Evolutionary conservation across 2,113 vertebrate genomes (phyloP).

Genomic region (Camelus dromedarius): DNA sequence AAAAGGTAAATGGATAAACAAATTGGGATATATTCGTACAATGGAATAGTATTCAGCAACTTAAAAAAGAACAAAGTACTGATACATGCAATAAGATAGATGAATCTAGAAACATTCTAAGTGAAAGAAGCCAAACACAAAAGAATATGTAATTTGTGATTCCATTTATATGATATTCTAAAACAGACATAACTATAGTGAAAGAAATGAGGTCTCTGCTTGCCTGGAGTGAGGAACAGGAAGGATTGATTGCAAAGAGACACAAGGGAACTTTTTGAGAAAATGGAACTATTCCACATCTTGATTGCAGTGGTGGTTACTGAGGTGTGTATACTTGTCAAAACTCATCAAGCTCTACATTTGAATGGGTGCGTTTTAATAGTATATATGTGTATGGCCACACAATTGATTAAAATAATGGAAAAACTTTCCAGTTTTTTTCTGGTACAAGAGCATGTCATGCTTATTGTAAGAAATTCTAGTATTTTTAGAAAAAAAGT

Average conservation of each 20-base stretch:
- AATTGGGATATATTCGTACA: neutral
- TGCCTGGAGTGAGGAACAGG: neutral
- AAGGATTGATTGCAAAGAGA: neutral
- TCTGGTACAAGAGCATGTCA: neutral
- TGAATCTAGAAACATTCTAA: slow-evolving; percentile 2
- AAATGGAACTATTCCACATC: neutral
- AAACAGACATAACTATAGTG: neutral
- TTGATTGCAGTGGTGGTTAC: neutral
- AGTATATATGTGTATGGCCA: neutral
- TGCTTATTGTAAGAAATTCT: neutral
- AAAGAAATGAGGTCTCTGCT: neutral
- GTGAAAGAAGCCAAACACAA: slow-evolving; percentile 7
- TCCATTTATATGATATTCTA: neutral
- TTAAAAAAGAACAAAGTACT: neutral
- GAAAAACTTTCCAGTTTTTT: neutral
- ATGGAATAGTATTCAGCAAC: neutral
- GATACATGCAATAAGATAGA: neutral
- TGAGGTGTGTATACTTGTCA: neutral
- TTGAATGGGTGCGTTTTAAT: neutral
- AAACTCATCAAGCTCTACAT: neutral
- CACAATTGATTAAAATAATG: slow-evolving; percentile 14
- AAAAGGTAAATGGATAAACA: slow-evolving; percentile 21
- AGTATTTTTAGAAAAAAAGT: neutral
- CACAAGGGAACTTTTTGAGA: neutral
- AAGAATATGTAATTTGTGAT: neutral